A percentile compares a stretch with the other conserved stretches of the same genome.
Evolutionary conservation across 2,113 vertebrate species (phyloP).

Genomic region (Ceyx margarethae): DNA sequence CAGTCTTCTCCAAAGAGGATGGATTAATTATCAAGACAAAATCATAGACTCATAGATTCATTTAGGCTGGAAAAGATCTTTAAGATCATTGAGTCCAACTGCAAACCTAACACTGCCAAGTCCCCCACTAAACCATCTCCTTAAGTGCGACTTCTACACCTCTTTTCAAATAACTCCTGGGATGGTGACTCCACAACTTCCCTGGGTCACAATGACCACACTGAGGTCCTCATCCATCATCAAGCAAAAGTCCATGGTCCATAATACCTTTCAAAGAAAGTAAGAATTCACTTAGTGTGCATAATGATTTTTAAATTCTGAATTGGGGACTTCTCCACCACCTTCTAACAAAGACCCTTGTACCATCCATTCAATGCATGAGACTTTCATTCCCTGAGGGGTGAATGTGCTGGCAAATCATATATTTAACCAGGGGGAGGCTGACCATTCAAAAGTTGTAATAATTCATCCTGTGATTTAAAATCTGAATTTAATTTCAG

Average conservation of each 20-base stretch:
- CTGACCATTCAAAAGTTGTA: background rate
- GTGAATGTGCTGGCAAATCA: background rate
- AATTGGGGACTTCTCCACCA: background rate
- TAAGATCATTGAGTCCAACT: rapidly evolving
- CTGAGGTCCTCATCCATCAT: background rate
- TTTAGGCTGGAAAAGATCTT: background rate
- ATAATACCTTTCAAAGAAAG: background rate
- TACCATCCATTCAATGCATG: background rate
- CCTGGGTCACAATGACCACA: background rate
- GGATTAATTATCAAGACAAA: background rate
- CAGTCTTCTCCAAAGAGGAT: background rate
- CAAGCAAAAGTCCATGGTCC: rapidly evolving
- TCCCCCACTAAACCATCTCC: background rate
- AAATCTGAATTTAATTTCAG: slow-evolving; percentile 13
- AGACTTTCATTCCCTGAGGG: background rate
- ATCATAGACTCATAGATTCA: background rate
- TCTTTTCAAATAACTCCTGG: background rate
- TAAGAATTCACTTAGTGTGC: background rate
- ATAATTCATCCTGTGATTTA: background rate
- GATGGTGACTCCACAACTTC: background rate
- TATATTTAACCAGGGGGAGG: background rate
- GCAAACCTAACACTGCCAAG: background rate
- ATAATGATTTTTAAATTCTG: background rate
- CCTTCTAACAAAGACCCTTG: background rate
- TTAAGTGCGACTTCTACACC: rapidly evolving